A percentile compares a stretch with the other conserved stretches of the same genome.
phyloP scores from a whole-genome alignment of 2,113 vertebrate genomes.

The Callipepla californica region DNA sequence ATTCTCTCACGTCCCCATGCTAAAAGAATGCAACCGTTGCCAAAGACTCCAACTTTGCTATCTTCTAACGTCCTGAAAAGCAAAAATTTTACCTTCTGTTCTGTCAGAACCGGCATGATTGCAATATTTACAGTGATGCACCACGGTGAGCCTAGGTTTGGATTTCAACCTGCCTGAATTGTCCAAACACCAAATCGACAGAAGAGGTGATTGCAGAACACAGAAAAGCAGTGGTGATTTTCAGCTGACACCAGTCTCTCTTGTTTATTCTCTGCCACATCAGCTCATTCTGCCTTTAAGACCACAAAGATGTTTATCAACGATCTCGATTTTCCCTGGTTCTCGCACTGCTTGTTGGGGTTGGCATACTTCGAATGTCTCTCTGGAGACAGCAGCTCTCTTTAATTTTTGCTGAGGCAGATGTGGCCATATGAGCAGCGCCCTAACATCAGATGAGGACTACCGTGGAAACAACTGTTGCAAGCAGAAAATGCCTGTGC shows the following conservation, averaged over 20 bases:
- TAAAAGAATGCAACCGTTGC: not conserved
- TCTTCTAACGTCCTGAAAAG: not conserved
- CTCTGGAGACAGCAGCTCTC: not conserved
- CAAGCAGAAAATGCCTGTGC: not conserved
- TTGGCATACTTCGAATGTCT: rapidly evolving
- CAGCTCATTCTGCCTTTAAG: not conserved
- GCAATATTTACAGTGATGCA: rapidly evolving
- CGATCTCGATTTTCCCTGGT: not conserved
- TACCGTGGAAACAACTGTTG: not conserved
- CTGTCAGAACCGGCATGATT: not conserved
- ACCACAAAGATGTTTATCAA: not conserved
- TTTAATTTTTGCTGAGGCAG: not conserved
- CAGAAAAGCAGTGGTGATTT: not conserved
- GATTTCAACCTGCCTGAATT: not conserved
- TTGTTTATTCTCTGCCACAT: not conserved
- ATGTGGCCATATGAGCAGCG: not conserved
- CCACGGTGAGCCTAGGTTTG: not conserved
- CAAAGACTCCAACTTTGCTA: not conserved
- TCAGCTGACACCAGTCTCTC: not conserved
- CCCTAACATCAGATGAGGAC: not conserved
- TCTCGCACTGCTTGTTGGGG: not conserved
- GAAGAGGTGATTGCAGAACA: not conserved
- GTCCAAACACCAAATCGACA: not conserved
- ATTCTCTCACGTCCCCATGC: not conserved
- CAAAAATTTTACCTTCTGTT: not conserved